Conservation (phyloP, 1,140 invertebrate species). For the Coptotermes formosanus region DNA sequence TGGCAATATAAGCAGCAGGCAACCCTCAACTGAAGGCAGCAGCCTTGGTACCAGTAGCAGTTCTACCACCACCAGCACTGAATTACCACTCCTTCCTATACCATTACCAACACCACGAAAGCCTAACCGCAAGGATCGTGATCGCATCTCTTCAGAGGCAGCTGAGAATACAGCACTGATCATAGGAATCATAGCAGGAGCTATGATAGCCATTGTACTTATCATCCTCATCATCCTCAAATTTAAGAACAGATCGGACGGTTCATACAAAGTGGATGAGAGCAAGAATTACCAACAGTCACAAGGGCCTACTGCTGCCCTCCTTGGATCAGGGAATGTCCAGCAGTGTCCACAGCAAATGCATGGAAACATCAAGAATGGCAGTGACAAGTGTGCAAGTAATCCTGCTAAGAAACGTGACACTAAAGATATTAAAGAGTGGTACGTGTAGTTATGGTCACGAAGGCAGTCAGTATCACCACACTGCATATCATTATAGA, state of each 20-base stretch:
- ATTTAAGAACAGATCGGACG: conserved; percentile 82
- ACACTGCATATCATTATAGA: background rate
- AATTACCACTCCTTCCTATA: conserved; percentile 31
- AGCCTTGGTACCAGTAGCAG: conserved; percentile 23
- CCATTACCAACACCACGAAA: conserved; percentile 29
- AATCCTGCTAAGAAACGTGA: conserved; percentile 69
- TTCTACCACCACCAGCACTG: conserved; percentile 30
- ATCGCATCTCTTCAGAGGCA: conserved; percentile 67
- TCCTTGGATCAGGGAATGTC: conserved; percentile 58
- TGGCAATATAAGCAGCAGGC: background rate
- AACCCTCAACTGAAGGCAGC: background rate
- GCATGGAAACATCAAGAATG: conserved; percentile 50
- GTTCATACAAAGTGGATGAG: conserved; percentile 88
- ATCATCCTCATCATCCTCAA: conserved; percentile 87
- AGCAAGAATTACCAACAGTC: conserved; percentile 66
- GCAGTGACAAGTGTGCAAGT: conserved; percentile 42
- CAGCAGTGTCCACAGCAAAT: conserved; percentile 39
- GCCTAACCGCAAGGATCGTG: conserved; percentile 42
- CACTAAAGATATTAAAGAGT: conserved; percentile 88
- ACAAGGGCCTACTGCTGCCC: conserved; percentile 71
- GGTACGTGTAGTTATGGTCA: conserved; percentile 78
- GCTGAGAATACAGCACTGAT: conserved; percentile 74
- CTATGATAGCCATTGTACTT: conserved; percentile 86
- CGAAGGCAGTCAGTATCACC: background rate
- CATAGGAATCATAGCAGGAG: conserved; percentile 86